Base-by-base conservation (phyloP, 2,888 invertebrate species). In the Sericinus montela region DNA sequence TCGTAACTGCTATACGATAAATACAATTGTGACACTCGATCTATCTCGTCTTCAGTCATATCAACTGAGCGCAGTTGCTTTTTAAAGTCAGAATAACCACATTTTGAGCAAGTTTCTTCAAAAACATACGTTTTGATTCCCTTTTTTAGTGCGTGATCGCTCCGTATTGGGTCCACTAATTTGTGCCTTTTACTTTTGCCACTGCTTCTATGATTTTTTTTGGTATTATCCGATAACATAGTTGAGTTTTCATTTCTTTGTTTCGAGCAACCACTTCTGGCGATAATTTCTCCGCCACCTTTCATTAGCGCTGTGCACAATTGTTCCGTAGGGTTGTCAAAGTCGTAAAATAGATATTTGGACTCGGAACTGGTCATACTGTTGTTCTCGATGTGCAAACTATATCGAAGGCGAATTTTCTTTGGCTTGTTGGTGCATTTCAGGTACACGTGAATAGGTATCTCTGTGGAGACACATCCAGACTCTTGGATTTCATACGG, bases 401-500 rank as follows among this genome's bases (percentile, higher is more conserved):
- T 80, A 67, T 88, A 88, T 54, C 74, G 65, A 52, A 88, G 71
- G 14, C 82, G 75, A 40, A 88, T 85, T 67, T 79, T 83, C 71
- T 79, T 83, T 70, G 84, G 86, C 57, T 76, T 75, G 58, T 60
- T 72, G 67, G 75, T 80, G 64, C 74, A 75, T 65, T 88, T 88
- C 65, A 88, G 74, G 72, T 87, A 84, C 65, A 88, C 83, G 69
- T 88, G 78, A 45, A 88, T 87, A 30, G 88, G 88, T 62, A 88
- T 83, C 41, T 86, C 83, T 48, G 86, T 80, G 16, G 87, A 87
- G 16, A 82, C 78, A 65, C 79, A 80, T 40, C 87, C 87, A 29
- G 88, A 85, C 67, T 88, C 88, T 70, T 86, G 82, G 59, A 88
- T 86, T 72, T 88, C 88, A 73, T 87, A 88, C 55, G 88, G 88